Evolutionary conservation across 2,888 invertebrate species (phyloP), one percentile per base, ranked within the genome.

Genomic region (Drosophila phalerata): DNA sequence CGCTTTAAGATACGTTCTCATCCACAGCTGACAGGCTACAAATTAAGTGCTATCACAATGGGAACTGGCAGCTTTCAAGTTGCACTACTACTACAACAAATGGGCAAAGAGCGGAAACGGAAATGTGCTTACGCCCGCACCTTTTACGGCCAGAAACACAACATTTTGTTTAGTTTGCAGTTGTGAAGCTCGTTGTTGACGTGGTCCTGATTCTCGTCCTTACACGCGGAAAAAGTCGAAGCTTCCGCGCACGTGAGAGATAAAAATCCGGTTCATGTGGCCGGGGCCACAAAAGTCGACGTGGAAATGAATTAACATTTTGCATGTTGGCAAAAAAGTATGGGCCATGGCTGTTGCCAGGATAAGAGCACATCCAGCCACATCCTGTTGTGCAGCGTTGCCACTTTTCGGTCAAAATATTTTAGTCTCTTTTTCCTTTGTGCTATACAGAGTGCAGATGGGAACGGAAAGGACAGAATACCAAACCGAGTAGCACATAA

Each of bases 221-320:
- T 52, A 15, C 40, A 43, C 30, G 48, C 47, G 32, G 37, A 22
- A 28, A 47, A 47, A 52, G 57, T 40, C 56, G 52, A 28, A 30
- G 63, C 38, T 66, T 57, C 38, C 61, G 61, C 61, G 72, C 70
- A 77, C 66, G 77, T 79, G 81, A 68, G 68, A 79, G 88, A 79
- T 85, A 85, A 75, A 71, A 75, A 85, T 85, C 81, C 79, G 68
- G 81, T 85, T 82, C 71, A 66, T 45, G 66, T 43, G 51, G 47
- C 51, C 70, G 42, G 77, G 43, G 58, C 60, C 64, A 48, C 64
- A 77, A 63, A 80, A 55, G 79, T 70, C 55, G 84, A 73, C 73
- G 66, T 77, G 69, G 64, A 85, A 85, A 86, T 84, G 82, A 88
- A 88, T 85, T 85, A 85, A 85, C 88, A 78, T 88, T 85, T 85